Percentiles rank a stretch among this genome's conserved stretches.
phyloP scores from a whole-genome alignment of 1,140 invertebrate genomes.

The Cherax destructor region DNA sequence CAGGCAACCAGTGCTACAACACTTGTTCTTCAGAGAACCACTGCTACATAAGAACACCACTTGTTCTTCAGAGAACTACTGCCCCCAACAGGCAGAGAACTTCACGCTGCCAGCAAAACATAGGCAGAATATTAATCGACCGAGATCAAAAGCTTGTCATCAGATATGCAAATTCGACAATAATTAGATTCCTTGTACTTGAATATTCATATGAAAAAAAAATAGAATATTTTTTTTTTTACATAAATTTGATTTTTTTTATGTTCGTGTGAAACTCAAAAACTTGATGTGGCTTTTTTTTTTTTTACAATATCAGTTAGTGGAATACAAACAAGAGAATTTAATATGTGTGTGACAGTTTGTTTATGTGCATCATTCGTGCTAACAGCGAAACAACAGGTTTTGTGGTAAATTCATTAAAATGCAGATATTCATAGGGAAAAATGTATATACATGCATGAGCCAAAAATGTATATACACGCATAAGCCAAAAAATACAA shows the following conservation, averaged over 20 bases:
- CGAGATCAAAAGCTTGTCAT: background rate
- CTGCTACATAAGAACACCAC: too few species aligned
- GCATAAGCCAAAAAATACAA: background rate
- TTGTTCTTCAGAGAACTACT: too few species aligned
- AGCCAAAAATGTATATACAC: background rate
- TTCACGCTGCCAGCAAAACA: background rate
- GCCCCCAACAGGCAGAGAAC: background rate
- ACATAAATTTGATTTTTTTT: too few species aligned
- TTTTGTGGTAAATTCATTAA: background rate
- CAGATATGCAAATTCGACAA: conserved; percentile 11
- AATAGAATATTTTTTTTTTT: background rate
- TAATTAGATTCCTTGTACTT: conserved; percentile 4
- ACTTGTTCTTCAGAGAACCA: too few species aligned
- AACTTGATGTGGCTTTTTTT: too few species aligned
- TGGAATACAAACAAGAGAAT: too few species aligned
- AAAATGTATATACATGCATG: background rate
- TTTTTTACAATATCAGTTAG: too few species aligned
- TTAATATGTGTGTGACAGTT: too few species aligned
- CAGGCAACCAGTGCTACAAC: too few species aligned
- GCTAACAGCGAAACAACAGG: too few species aligned
- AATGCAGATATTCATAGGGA: background rate
- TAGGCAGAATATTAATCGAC: background rate
- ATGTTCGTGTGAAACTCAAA: too few species aligned
- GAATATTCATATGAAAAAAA: background rate
- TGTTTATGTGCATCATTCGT: too few species aligned